phyloP scores from a whole-genome alignment of 2,888 invertebrate species.

The Auanema sp. region DNA sequence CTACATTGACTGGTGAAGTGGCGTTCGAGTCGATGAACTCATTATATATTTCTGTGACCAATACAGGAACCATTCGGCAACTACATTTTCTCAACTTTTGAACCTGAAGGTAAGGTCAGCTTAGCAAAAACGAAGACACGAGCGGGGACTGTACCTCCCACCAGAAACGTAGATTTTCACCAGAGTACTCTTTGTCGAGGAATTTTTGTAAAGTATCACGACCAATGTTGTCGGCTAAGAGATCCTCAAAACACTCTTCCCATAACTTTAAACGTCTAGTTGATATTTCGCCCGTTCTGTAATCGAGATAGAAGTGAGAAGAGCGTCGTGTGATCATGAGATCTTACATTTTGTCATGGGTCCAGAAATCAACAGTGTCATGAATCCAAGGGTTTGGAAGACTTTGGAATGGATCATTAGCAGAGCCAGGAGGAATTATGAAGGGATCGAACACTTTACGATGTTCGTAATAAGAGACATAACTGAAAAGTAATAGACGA shows the following conservation, averaged over 20 bases:
- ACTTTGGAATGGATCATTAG: conserved; percentile 56
- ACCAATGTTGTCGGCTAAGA: conserved; percentile 88
- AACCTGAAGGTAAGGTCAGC: conserved; percentile 38
- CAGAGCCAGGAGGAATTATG: conserved; percentile 84
- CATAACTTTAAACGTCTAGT: conserved; percentile 89
- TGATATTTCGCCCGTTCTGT: conserved; percentile 79
- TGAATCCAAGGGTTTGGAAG: conserved; percentile 91
- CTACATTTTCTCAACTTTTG: conserved; percentile 88
- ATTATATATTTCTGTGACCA: conserved; percentile 75
- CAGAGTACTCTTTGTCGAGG: conserved; percentile 95
- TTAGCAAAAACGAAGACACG: too few relatives aligned
- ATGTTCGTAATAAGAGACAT: conserved; percentile 73
- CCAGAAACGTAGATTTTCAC: conserved; percentile 89
- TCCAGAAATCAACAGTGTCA: conserved; percentile 95
- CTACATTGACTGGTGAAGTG: conserved; percentile 93
- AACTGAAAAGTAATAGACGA: conserved; percentile 27
- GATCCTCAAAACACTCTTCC: conserved; percentile 93
- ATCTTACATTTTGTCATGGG: conserved; percentile 80
- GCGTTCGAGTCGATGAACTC: conserved; percentile 93
- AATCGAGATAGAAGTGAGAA: conserved; percentile 17
- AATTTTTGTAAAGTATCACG: conserved; percentile 93
- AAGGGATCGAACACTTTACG: conserved; percentile 94
- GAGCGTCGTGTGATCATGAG: conserved; percentile 54
- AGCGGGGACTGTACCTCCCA: conserved; percentile 48
- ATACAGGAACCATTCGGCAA: conserved; percentile 79